These are phyloP conservation scores for Asarcornis scutulata DNA, from an alignment of 2,113 vertebrate species.

Conservation along the genomic window DNA sequence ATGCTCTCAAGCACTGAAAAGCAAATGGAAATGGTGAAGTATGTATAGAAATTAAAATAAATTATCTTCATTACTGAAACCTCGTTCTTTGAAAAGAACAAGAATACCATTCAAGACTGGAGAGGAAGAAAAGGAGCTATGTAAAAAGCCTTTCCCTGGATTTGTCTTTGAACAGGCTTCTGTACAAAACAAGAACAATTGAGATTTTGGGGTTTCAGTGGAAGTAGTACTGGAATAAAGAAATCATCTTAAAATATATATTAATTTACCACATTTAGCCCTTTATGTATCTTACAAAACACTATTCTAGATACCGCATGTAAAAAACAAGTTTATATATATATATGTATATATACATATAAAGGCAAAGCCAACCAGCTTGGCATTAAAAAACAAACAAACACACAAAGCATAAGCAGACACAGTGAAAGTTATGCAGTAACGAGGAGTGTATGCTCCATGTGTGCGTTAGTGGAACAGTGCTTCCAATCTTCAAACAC, in stretches of 20 bases:
- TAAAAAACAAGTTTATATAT: slow-evolving; percentile 55
- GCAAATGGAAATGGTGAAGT: slow-evolving; percentile 12
- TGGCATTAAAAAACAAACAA: neutral
- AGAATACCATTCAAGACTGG: neutral
- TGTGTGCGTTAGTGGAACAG: neutral
- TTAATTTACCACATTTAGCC: slow-evolving; percentile 55
- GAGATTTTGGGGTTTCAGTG: neutral
- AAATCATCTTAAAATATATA: slow-evolving; percentile 43
- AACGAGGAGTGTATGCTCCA: slow-evolving; percentile 30
- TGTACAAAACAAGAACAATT: slow-evolving; percentile 1
- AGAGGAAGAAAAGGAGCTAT: neutral
- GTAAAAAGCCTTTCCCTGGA: neutral
- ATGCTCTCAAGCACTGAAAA: slow-evolving; percentile 26
- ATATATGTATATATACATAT: neutral
- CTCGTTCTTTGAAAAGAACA: slow-evolving; percentile 9
- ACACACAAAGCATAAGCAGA: slow-evolving; percentile 12
- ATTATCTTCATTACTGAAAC: slow-evolving; percentile 24
- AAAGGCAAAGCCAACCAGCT: slow-evolving; percentile 22
- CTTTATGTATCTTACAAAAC: slow-evolving; percentile 72
- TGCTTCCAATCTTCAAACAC: neutral
- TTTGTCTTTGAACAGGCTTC: neutral
- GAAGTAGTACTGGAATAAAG: slow-evolving; percentile 1
- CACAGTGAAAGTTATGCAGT: neutral
- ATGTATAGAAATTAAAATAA: slow-evolving; percentile 3
- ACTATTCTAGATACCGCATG: slow-evolving; percentile 35